phyloP scores from a whole-genome alignment of 2,797 vertebrate genomes.

The Centropyge bicolor region DNA sequence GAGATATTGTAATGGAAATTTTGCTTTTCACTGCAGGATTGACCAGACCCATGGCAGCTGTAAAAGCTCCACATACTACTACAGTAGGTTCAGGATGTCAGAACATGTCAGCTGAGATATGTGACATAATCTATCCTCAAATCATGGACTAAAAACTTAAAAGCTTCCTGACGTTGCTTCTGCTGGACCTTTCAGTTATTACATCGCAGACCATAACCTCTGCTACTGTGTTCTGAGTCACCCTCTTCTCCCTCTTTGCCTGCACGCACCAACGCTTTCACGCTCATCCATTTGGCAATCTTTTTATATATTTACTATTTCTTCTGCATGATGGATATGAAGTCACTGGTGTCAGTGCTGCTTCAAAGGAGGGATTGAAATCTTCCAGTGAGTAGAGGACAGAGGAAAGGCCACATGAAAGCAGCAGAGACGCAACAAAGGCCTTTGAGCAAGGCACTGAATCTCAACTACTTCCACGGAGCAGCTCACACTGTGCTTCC shows the following conservation, averaged over 20 bases:
- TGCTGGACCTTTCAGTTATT: neutral
- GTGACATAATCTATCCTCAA: neutral
- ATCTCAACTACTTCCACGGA: slow-evolving; percentile 21
- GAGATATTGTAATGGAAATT: neutral
- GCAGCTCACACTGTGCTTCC: neutral
- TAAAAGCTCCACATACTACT: neutral
- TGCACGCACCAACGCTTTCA: slow-evolving; percentile 35
- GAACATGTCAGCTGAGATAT: neutral
- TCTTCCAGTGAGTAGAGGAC: slow-evolving; percentile 24
- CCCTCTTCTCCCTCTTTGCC: slow-evolving; percentile 25
- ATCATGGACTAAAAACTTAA: neutral
- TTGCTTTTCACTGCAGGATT: neutral
- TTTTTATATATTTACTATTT: slow-evolving; percentile 61
- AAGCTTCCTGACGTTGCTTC: neutral
- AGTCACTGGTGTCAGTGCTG: slow-evolving; percentile 43
- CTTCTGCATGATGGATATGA: slow-evolving; percentile 50
- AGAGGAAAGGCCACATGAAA: slow-evolving; percentile 28
- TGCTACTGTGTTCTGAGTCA: neutral
- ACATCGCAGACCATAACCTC: neutral
- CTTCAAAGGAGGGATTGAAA: slow-evolving; percentile 57
- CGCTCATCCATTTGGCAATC: slow-evolving; percentile 45
- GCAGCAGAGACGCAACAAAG: slow-evolving; percentile 38
- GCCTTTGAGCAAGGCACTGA: slow-evolving; percentile 39
- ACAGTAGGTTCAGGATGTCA: neutral
- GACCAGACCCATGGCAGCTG: neutral